These are phyloP conservation scores for Helogale parvula DNA, from an alignment of 2,113 vertebrate species.

Conservation along the genomic window DNA sequence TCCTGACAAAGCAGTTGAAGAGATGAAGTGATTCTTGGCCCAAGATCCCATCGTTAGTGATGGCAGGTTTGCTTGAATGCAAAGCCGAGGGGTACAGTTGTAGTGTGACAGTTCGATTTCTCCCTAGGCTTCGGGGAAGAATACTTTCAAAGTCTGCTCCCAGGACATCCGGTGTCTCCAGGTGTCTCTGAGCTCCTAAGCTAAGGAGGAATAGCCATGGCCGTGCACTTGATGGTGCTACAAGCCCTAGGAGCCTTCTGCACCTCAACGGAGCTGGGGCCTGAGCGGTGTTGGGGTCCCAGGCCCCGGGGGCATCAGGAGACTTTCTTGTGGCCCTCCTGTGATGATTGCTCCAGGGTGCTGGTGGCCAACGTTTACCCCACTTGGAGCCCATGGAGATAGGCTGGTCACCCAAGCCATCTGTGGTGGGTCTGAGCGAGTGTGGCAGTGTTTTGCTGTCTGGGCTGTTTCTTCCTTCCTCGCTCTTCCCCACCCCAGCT, in stretches of 20 bases:
- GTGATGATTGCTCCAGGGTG: slow-evolving; percentile 68
- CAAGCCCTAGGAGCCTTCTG: background rate
- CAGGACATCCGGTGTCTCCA: background rate
- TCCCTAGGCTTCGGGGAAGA: background rate
- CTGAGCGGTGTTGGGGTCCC: background rate
- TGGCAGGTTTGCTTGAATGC: background rate
- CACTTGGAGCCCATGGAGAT: background rate
- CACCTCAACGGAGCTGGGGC: background rate
- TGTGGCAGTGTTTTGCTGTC: background rate
- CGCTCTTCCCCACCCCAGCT: background rate
- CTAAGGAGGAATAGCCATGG: background rate
- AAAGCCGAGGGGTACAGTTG: background rate
- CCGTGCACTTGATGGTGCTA: background rate
- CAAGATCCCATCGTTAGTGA: background rate
- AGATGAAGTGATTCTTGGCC: background rate
- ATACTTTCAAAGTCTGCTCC: background rate
- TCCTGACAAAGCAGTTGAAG: background rate
- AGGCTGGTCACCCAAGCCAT: background rate
- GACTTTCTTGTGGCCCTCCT: slow-evolving; percentile 23
- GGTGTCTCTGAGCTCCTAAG: background rate
- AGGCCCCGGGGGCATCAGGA: background rate
- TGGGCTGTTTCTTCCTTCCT: background rate
- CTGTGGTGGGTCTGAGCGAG: slow-evolving; percentile 70
- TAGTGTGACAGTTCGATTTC: background rate
- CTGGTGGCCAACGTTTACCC: slow-evolving; percentile 54